Percentiles rank a stretch among this genome's conserved stretches.
phyloP scores from a whole-genome alignment of 2,888 invertebrate genomes.

The Drosophila neotestacea region DNA sequence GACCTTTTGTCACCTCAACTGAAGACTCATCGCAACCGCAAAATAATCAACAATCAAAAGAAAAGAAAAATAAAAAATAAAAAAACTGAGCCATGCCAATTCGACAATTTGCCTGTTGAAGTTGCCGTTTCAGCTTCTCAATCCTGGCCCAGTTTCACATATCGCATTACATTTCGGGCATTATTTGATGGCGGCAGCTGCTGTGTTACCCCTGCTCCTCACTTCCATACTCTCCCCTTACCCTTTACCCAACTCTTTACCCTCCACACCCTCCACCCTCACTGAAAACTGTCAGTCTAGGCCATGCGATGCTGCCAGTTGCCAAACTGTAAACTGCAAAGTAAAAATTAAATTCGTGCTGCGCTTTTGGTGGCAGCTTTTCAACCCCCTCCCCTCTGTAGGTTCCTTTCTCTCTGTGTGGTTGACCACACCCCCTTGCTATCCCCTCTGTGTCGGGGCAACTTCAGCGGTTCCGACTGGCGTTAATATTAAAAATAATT shows the following conservation, averaged over 20 bases:
- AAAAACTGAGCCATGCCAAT: constrained; percentile 30
- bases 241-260: neutral
- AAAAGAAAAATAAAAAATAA: neutral
- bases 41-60: constrained; percentile 52
- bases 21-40: constrained; percentile 46
- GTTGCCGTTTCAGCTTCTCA: constrained; percentile 19
- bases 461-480: constrained; percentile 44
- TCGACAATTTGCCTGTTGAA: constrained; percentile 14
- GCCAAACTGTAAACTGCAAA: constrained; percentile 48
- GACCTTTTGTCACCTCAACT: constrained; percentile 52
- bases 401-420: constrained; percentile 30
- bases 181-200: constrained; percentile 25
- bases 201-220: constrained; percentile 26
- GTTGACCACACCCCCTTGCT: constrained; percentile 43
- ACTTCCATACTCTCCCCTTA: neutral
- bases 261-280: neutral
- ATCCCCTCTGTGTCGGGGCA: constrained; percentile 12
- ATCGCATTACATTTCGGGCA: constrained; percentile 44
- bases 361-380: constrained; percentile 44
- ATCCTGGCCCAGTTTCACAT: constrained; percentile 41
- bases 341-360: constrained; percentile 53
- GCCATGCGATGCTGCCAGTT: constrained; percentile 39
- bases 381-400: neutral
- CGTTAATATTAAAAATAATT: constrained; percentile 78
- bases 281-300: constrained; percentile 41